Conservation (phyloP, 2,888 invertebrate genomes). For the Dryomyza anilis region DNA sequence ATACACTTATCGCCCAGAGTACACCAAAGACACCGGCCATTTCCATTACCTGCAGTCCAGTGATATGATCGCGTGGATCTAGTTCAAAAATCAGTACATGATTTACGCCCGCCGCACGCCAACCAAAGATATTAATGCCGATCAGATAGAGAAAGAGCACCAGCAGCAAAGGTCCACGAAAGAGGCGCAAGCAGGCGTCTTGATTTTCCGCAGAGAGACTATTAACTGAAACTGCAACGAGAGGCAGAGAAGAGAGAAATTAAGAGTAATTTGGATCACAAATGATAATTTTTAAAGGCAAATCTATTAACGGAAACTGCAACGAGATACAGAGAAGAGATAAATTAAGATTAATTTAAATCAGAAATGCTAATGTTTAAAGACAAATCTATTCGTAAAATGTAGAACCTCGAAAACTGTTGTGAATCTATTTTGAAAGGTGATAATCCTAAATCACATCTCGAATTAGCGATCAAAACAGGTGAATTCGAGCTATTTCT, state of each 20-base stretch:
- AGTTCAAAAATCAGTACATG: constrained; percentile 96
- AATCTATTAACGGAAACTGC: too few relatives aligned
- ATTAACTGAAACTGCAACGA: not conserved
- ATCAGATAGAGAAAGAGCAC: constrained; percentile 89
- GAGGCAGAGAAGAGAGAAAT: not conserved
- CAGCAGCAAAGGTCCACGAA: constrained; percentile 88
- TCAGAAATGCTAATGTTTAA: too few relatives aligned
- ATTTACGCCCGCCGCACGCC: constrained; percentile 96
- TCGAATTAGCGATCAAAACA: too few relatives aligned
- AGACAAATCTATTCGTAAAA: too few relatives aligned
- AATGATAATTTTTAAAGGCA: too few relatives aligned
- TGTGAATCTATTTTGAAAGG: too few relatives aligned
- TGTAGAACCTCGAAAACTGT: too few relatives aligned
- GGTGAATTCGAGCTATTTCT: too few relatives aligned
- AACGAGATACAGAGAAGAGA: too few relatives aligned
- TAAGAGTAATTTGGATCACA: too few relatives aligned
- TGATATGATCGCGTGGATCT: constrained; percentile 89
- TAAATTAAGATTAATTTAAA: too few relatives aligned
- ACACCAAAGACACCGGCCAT: constrained; percentile 88
- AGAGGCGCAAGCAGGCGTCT: constrained; percentile 72
- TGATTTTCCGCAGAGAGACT: constrained; percentile 1
- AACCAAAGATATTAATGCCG: constrained; percentile 93
- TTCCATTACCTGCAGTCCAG: constrained; percentile 91
- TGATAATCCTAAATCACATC: too few relatives aligned
- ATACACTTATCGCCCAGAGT: constrained; percentile 85